A percentile compares a stretch with the other conserved stretches of the same genome.
These are phyloP conservation scores for Mizuhopecten yessoensis DNA, from an alignment of 1,140 invertebrate genomes.

Conservation along the genomic window DNA sequence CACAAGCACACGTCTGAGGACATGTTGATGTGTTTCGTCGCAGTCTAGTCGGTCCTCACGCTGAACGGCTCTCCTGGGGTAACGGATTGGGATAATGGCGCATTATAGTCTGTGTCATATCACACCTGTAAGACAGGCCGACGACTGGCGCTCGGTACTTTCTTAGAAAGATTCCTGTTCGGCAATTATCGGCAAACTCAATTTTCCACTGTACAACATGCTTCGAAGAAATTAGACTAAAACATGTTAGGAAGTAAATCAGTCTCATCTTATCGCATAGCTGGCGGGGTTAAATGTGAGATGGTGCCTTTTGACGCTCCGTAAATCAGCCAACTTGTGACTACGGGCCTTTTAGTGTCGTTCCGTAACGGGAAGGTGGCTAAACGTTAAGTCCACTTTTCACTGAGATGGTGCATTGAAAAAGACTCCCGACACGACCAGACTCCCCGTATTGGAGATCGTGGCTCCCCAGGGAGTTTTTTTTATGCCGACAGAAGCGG, in stretches of 20 bases:
- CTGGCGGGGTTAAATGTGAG: constrained; percentile 13
- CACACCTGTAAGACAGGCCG: neutral
- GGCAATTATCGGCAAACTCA: neutral
- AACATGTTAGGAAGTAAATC: neutral
- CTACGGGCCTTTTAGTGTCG: constrained; percentile 13
- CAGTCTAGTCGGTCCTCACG: neutral
- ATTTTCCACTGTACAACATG: neutral
- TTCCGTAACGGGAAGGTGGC: constrained; percentile 14
- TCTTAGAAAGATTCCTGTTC: neutral
- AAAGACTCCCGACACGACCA: neutral
- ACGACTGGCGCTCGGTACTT: neutral
- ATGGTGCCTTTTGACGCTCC: neutral
- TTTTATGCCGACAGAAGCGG: neutral
- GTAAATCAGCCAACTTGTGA: constrained; percentile 4
- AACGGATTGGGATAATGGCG: neutral
- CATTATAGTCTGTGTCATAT: neutral
- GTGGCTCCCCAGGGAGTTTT: neutral
- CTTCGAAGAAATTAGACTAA: constrained; percentile 21
- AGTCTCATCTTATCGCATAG: neutral
- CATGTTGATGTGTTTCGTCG: neutral
- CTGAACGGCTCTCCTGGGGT: neutral
- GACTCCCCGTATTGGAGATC: neutral
- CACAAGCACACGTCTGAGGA: neutral
- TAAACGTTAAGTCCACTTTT: neutral
- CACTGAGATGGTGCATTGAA: neutral